Evolutionary conservation across 2,888 invertebrate species (phyloP).

Genomic region (Ceriagrion tenellum): DNA sequence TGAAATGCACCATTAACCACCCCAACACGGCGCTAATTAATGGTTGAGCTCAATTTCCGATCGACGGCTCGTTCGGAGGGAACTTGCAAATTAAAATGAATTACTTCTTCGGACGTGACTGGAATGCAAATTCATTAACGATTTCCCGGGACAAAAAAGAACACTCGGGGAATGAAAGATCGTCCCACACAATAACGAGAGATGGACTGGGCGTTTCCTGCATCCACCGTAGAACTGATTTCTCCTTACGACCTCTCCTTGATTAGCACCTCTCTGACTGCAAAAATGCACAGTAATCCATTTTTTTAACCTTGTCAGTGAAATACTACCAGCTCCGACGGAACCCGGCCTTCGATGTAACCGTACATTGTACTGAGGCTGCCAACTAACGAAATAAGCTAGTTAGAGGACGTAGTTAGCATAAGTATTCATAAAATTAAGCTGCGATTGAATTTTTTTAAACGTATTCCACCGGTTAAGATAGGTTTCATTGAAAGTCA

Average conservation of each 20-base stretch:
- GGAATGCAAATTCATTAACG: neutral
- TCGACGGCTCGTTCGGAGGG: neutral
- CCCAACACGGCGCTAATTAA: neutral
- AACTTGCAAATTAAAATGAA: neutral
- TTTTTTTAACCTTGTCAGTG: too few species aligned
- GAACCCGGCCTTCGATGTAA: too few species aligned
- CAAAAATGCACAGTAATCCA: neutral
- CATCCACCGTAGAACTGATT: neutral
- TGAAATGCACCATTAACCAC: neutral
- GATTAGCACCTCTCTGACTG: neutral
- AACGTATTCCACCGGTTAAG: too few species aligned
- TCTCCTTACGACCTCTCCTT: neutral
- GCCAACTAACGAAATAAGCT: too few species aligned
- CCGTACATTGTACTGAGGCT: too few species aligned
- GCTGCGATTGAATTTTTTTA: too few species aligned
- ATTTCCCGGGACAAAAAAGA: neutral
- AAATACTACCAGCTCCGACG: too few species aligned
- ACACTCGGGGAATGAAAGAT: neutral
- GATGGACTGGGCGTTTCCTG: neutral
- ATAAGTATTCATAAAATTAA: too few species aligned
- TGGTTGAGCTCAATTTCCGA: constrained; percentile 17
- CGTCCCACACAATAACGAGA: neutral
- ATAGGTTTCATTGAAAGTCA: too few species aligned
- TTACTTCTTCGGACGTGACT: neutral
- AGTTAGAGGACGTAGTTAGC: too few species aligned